Percentiles rank a stretch among this genome's conserved stretches.
Evolutionary conservation across 2,888 invertebrate species (phyloP).

Genomic region (Pammene aurita): DNA sequence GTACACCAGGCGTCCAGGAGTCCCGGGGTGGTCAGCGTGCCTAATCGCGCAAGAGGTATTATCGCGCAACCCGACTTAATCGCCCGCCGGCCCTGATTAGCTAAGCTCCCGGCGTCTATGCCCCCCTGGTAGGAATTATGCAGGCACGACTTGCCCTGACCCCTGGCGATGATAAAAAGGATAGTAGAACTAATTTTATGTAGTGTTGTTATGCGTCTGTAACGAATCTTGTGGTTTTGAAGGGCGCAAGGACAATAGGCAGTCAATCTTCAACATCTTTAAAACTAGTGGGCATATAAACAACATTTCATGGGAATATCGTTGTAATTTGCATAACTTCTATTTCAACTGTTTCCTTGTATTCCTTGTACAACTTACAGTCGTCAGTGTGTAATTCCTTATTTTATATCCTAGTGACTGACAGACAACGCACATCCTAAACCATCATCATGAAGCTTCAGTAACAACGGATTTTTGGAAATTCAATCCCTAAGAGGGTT

Average conservation of each 20-base stretch:
- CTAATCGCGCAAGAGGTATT: conserved; percentile 80
- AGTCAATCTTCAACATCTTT: not conserved
- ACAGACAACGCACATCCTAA: no score
- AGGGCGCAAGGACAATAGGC: not conserved
- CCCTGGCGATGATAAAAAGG: conserved; percentile 51
- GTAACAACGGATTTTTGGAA: no score
- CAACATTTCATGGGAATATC: not conserved
- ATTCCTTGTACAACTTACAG: no score
- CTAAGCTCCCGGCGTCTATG: conserved; percentile 74
- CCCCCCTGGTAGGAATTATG: conserved; percentile 75
- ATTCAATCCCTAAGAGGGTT: no score
- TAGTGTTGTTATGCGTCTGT: conserved; percentile 45
- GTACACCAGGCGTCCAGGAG: conserved; percentile 66
- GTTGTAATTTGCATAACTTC: no score
- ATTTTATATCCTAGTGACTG: no score
- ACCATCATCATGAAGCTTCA: no score
- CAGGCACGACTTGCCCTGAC: conserved; percentile 69
- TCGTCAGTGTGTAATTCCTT: no score
- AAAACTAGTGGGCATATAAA: not conserved
- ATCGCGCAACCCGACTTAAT: conserved; percentile 76
- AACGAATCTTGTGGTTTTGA: not conserved
- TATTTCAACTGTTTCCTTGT: not conserved
- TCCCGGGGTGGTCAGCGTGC: conserved; percentile 72
- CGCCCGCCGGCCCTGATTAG: conserved; percentile 77
- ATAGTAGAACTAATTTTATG: conserved; percentile 54